Evolutionary conservation across 2,113 vertebrate species (phyloP), one percentile per base, ranked within the genome.

Genomic region (Lepus timidus): DNA sequence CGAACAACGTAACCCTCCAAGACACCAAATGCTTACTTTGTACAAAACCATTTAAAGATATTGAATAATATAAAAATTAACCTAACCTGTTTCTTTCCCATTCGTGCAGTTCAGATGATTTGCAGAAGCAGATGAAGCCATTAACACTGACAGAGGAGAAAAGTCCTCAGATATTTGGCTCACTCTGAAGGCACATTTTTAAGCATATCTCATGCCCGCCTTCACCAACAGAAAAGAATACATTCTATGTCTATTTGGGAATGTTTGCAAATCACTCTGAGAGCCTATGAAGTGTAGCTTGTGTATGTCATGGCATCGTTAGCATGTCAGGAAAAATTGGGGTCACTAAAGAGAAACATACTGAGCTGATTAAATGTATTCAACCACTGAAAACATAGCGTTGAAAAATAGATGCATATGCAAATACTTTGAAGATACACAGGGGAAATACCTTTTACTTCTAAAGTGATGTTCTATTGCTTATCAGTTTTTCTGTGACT

Each of bases 261-360:
- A 65, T 85, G 33, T 88, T 92, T 90, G 4, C 27, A 90, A 76
- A 71, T 90, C 17, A 90, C 70, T 31, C 67, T 74, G 31, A 74
- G 51, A 52, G 6, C 16, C 52, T 22, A 2, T 75, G 80, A 85
- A 86, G 76, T 2, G 44, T n/a, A 36, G 58, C 51, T 79, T 94
- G 52, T 29, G 2, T 76, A 13, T 61, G 22, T 0, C 22, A 58
- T 44, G 70, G 16, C 1, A 9, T 58, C 52, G 67, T 78, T 39
- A 85, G 23, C 6, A 68, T 29, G 25, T 83, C 58, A 55, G 44
- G 51, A 27, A 75, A 97, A 82, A 33, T 52, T 51, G 5, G 49
- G 25, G 74, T n/a, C 9, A 62, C 22, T 70, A 51, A 73, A 62
- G 83, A 85, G 12, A 11, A 86, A 95, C 80, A 31, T 22, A 81